Base-by-base conservation (phyloP, 2,797 vertebrate genomes). In the Emydoidea blandingii region DNA sequence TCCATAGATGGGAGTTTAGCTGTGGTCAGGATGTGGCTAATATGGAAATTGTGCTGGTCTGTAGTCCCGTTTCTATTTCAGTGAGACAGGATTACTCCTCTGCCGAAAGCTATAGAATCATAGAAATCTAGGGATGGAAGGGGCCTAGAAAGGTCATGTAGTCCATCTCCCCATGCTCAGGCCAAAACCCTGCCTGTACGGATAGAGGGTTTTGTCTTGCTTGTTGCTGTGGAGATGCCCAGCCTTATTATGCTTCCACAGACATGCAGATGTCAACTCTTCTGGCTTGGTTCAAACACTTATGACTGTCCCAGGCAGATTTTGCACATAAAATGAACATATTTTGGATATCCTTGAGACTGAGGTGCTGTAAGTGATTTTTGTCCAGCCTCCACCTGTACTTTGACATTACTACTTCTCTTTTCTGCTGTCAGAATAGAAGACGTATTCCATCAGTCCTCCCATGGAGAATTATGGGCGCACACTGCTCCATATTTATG, bases 11-110 rank as follows among this genome's bases (percentile, higher is more conserved):
- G 59, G 49, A 91, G 49, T 85, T 85, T 68, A 92, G 79, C 57
- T 96, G 87, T 81, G 92, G 93, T 94, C 90, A 92, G 94, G 94
- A 97, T 92, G 96, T 96, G 96, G 96, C 87, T 89, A 25, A 79
- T 49, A 88, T 83, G 88, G 88, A 83, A 95, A 59, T 85, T 89
- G 91, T 94, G 89, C 2, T 4, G 91, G 92, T 79, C 57, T 93
- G 76, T 31, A 74, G 76, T 79, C 80, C 54, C 10, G 9, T 56
- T 90, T 79, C 68, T 15, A 19, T 52, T 50, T 76, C 57, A 62
- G 57, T 34, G 29, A 27, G 14, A 62, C 29, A 15, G 57, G 57
- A 62, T 56, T 56, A 56, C 54, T 27, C 54, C 52, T 27, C 27
- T 57, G 56, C 27, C 2, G 31, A 62, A 62, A 62, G 59, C 31